Evolutionary conservation across 1,140 invertebrate species (phyloP), one percentile per base, ranked within the genome.

Genomic region (Diorhabda sublineata): DNA sequence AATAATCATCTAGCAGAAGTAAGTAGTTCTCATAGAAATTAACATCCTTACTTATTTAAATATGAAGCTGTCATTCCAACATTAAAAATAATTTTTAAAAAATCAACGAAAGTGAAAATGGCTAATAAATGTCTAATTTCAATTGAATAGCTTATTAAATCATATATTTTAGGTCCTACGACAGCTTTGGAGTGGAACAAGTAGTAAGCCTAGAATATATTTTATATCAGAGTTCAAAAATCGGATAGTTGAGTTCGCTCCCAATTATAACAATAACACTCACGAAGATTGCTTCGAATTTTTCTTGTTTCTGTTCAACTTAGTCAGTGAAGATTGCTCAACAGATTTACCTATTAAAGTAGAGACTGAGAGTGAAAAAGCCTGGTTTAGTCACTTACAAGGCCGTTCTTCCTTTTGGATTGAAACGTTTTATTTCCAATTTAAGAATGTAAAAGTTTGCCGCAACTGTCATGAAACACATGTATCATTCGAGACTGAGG

Each of bases 251-350:
- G 58, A 59, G 58, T 65, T 77, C 11, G 71, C 77, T 57, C 70
- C 73, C 9, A 66, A 64, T 26, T 78, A 74, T 69, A 64, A 68
- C 60, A 67, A 67, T 58, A 74, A 74, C 45, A 72, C 74, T 59
- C 77, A 78, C 56, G 77, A 78, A 69, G 77, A 78, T 64, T 74
- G 70, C 26, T 77, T 76, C 70, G 77, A 78, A 70, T 78, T 78
- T 58, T 78, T 78, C 47, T 66, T 77, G 8, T 76, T 78, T 67
- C 58, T 78, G 5, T 73, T 77, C 6, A 75, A 73, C 61, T 61
- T 74, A 44, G 47, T 78, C 11, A 73, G 61, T 52, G 75, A 76
- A 42, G 77, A 78, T 71, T 75, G 72, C 69, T 59, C 69, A 41
- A 62, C 68, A 59, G 71, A 76, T 56, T 67, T 77, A 43, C 61